These are phyloP conservation scores for Grantiella picta DNA, from an alignment of 2,113 vertebrate species.

Conservation along the genomic window DNA sequence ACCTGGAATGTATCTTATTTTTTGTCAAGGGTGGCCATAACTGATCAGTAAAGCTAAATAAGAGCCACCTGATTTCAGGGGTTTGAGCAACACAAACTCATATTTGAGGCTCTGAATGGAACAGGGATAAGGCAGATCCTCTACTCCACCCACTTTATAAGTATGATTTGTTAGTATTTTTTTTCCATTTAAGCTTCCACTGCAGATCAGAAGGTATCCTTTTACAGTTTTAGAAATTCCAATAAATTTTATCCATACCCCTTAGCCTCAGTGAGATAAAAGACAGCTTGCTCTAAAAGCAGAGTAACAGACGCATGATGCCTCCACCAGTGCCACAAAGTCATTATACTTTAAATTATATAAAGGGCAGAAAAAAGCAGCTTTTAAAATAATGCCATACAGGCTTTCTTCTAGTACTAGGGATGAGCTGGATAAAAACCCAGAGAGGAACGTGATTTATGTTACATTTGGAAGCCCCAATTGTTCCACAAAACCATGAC, in stretches of 20 bases:
- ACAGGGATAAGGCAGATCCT: background rate
- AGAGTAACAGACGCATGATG: background rate
- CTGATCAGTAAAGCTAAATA: background rate
- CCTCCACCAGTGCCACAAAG: background rate
- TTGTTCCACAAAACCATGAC: background rate
- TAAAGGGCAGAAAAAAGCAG: rapidly evolving
- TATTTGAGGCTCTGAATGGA: background rate
- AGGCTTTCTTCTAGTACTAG: background rate
- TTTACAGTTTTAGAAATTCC: background rate
- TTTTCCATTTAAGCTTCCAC: background rate
- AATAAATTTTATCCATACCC: background rate
- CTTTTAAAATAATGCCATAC: background rate
- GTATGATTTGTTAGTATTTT: background rate
- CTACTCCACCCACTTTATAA: background rate
- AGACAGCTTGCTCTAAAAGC: background rate
- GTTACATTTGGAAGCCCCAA: background rate
- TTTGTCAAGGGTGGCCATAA: background rate
- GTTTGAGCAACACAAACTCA: background rate
- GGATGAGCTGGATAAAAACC: background rate
- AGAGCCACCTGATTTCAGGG: background rate
- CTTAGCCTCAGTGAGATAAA: background rate
- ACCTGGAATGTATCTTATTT: background rate
- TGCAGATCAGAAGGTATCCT: background rate
- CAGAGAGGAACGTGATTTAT: background rate
- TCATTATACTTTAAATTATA: background rate